phyloP scores from a whole-genome alignment of 1,140 invertebrate genomes.

The Ips nitidus region DNA sequence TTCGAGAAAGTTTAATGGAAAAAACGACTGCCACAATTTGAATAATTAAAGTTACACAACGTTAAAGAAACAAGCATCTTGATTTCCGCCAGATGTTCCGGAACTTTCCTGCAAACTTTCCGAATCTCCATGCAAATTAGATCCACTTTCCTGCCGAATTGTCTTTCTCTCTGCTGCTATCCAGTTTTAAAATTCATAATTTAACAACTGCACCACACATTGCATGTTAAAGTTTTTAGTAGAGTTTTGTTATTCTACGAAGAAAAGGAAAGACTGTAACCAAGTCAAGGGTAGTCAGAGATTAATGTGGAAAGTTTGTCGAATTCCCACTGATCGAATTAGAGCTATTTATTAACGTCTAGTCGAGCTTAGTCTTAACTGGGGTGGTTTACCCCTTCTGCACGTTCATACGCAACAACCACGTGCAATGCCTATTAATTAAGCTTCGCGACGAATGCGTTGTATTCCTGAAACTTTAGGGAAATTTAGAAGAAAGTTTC shows the following conservation, averaged over 20 bases:
- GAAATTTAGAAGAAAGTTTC: no score
- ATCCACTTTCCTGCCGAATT: slow-evolving; percentile 17
- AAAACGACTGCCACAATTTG: no score
- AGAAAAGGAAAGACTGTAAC: background rate
- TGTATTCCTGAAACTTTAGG: slow-evolving; percentile 9
- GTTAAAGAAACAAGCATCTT: slow-evolving; percentile 12
- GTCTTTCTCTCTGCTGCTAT: background rate
- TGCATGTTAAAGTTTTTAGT: background rate
- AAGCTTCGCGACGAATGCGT: slow-evolving; percentile 10
- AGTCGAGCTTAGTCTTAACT: slow-evolving; percentile 5
- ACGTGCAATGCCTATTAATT: slow-evolving; percentile 27
- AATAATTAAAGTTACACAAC: background rate
- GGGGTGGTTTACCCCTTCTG: slow-evolving; percentile 3
- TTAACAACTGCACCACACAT: slow-evolving; percentile 2
- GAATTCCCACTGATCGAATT: slow-evolving; percentile 22
- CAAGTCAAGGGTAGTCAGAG: slow-evolving; percentile 7
- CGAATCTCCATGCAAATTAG: slow-evolving; percentile 18
- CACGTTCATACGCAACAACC: slow-evolving; percentile 24
- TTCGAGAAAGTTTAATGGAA: no score
- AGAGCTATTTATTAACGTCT: slow-evolving; percentile 25
- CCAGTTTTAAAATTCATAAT: slow-evolving; percentile 16
- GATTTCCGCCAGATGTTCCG: slow-evolving; percentile 13
- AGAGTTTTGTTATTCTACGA: background rate
- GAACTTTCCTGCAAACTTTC: slow-evolving; percentile 14
- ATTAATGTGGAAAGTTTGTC: slow-evolving; percentile 5